Evolutionary conservation across 2,888 invertebrate genomes (phyloP).

Genomic region (Priocnemis perturbator): DNA sequence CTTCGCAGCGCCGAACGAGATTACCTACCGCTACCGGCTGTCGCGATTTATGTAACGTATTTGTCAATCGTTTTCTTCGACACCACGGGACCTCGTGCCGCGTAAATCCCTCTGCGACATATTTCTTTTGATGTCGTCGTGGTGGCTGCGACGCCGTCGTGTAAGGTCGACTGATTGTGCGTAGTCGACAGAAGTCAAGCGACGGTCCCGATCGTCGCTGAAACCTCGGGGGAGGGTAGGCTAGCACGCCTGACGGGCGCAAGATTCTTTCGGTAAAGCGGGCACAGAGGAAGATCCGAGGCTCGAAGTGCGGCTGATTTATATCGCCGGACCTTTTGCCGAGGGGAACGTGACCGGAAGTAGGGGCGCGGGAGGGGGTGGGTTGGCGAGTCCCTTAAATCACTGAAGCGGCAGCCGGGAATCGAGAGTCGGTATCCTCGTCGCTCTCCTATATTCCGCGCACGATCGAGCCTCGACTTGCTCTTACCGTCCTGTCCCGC

Average conservation of each 20-base stretch:
- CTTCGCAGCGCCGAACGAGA: too few relatives aligned
- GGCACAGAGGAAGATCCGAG: constrained; percentile 34
- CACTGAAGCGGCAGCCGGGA: constrained; percentile 51
- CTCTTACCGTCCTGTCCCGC: constrained; percentile 29
- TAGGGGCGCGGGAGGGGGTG: constrained; percentile 27
- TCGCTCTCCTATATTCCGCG: constrained; percentile 46
- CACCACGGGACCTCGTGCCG: too few relatives aligned
- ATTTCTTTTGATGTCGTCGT: too few relatives aligned
- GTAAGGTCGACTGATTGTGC: too few relatives aligned
- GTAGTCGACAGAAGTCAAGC: too few relatives aligned
- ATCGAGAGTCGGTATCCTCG: constrained; percentile 42
- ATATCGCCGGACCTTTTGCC: constrained; percentile 50
- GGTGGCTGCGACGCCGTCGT: too few relatives aligned
- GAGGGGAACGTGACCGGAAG: constrained; percentile 60
- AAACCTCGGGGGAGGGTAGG: too few relatives aligned
- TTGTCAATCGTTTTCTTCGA: too few relatives aligned
- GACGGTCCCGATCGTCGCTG: too few relatives aligned
- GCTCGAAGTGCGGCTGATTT: constrained; percentile 47
- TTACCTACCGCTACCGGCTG: too few relatives aligned
- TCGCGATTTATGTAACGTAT: too few relatives aligned
- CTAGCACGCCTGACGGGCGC: not conserved
- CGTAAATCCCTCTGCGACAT: too few relatives aligned
- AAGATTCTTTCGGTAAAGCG: constrained; percentile 19
- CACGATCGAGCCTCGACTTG: constrained; percentile 48
- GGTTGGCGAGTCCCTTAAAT: constrained; percentile 61